Evolutionary conservation across 2,113 vertebrate genomes (phyloP).

Genomic region (Pteruthius melanotis): DNA sequence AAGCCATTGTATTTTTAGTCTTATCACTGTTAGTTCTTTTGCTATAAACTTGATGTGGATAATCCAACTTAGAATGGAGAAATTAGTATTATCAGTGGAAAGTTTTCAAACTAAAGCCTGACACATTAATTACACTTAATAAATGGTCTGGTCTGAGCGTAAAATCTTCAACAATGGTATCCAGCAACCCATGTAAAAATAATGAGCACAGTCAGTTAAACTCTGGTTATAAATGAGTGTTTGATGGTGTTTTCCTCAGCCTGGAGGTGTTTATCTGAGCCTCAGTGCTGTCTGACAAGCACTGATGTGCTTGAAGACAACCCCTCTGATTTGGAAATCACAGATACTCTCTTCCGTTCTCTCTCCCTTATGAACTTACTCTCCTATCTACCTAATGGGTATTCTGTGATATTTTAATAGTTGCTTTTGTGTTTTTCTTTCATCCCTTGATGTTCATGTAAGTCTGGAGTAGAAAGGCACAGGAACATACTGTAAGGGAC

Average conservation of each 20-base stretch:
- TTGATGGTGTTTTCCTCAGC: background rate
- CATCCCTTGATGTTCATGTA: background rate
- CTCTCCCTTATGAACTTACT: background rate
- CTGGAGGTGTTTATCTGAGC: background rate
- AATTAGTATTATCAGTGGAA: background rate
- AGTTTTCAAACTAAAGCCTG: background rate
- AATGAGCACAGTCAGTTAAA: background rate
- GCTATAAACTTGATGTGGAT: background rate
- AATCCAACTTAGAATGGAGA: background rate
- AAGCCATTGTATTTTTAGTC: background rate
- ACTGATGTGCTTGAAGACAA: background rate
- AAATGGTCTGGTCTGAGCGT: slow-evolving; percentile 37
- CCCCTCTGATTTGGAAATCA: background rate
- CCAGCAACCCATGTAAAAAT: background rate
- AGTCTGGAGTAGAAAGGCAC: background rate
- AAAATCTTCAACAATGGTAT: slow-evolving; percentile 1
- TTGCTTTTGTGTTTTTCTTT: background rate
- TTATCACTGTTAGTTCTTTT: background rate
- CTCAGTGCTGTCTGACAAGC: background rate
- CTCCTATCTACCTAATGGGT: background rate
- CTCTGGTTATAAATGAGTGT: background rate
- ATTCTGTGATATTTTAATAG: background rate
- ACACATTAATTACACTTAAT: slow-evolving; percentile 57
- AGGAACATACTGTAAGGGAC: background rate
- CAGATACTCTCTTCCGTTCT: background rate